A percentile compares a stretch with the other conserved stretches of the same genome.
phyloP scores from a whole-genome alignment of 2,797 vertebrate genomes.

The Nyctibius grandis region DNA sequence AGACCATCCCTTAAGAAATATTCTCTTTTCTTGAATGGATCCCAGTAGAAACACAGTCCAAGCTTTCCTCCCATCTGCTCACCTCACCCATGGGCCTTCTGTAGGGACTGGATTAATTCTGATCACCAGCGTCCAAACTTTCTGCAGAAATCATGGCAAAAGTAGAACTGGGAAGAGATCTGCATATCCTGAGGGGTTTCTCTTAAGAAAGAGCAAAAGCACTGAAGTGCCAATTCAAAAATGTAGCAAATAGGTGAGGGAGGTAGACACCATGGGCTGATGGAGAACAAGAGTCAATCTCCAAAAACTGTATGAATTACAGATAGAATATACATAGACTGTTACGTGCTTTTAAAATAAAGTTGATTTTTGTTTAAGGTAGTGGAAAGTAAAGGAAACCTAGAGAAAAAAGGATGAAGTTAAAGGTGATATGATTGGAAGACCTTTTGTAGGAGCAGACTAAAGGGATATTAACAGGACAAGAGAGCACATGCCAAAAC shows the following conservation, averaged over 20 bases:
- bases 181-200: background rate
- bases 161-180: background rate
- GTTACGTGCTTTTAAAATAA: background rate
- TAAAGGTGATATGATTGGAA: background rate
- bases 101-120: background rate
- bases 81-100: background rate
- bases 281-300: background rate
- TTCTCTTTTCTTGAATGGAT: background rate
- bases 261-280: accelerated
- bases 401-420: background rate
- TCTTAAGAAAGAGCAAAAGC: background rate
- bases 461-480: background rate
- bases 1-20: background rate
- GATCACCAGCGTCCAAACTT: background rate
- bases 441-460: background rate
- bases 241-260: background rate
- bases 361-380: background rate
- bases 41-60: background rate
- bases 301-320: background rate
- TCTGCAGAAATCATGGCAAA: background rate
- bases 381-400: background rate
- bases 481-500: background rate
- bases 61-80: background rate
- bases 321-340: background rate
- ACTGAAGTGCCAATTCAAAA: background rate